phyloP scores from a whole-genome alignment of 2,888 invertebrate species.

The Amiota communis region DNA sequence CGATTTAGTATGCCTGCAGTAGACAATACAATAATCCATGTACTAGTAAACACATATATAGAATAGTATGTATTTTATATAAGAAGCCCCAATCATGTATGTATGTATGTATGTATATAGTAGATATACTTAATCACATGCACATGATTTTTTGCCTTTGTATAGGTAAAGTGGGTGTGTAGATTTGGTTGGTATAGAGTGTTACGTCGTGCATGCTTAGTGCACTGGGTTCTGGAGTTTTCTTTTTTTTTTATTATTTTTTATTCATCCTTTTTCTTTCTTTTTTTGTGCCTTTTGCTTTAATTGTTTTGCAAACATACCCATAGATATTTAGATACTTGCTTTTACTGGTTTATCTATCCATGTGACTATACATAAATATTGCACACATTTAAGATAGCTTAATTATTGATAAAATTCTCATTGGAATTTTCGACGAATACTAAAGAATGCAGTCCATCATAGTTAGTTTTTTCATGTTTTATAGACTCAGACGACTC shows the following conservation, averaged over 20 bases:
- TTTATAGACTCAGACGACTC: no score
- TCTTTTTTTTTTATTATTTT: neutral
- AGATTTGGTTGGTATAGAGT: slow-evolving; percentile 19
- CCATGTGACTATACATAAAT: neutral
- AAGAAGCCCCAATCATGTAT: neutral
- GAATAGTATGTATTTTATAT: no score
- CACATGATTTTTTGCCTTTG: neutral
- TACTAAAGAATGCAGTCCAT: neutral
- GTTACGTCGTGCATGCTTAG: neutral
- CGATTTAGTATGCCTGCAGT: neutral
- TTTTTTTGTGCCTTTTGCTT: slow-evolving; percentile 11
- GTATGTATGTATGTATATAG: neutral
- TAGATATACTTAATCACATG: neutral
- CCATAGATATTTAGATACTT: neutral
- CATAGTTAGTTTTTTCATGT: neutral
- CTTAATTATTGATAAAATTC: slow-evolving; percentile 27
- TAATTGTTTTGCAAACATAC: slow-evolving; percentile 16
- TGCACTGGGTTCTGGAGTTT: slow-evolving; percentile 12
- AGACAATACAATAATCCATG: neutral
- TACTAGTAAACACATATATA: no score
- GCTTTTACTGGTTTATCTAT: neutral
- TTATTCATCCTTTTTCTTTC: no score
- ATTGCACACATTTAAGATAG: neutral
- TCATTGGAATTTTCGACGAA: slow-evolving; percentile 9
- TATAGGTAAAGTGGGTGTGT: slow-evolving; percentile 40